phyloP scores from a whole-genome alignment of 2,888 invertebrate species.

The Syrphus vitripennis region DNA sequence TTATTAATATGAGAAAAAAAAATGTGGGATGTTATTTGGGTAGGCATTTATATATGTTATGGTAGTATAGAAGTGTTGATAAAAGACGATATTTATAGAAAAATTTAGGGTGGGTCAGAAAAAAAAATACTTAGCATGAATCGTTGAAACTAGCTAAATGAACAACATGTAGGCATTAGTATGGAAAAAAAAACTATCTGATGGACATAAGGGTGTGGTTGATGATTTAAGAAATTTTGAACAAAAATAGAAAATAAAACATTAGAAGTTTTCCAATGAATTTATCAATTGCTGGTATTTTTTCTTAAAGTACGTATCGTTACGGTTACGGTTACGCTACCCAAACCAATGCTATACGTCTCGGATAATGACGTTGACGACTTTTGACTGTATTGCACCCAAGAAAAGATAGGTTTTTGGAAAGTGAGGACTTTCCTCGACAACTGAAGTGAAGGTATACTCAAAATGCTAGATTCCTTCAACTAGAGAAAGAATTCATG shows the following conservation, averaged over 20 bases:
- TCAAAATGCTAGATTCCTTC: too few species aligned
- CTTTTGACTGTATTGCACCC: too few species aligned
- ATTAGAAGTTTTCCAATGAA: not conserved
- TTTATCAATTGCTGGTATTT: not conserved
- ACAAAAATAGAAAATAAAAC: not conserved
- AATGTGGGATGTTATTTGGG: not conserved
- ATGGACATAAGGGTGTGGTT: not conserved
- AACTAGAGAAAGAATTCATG: too few species aligned
- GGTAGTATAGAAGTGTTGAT: not conserved
- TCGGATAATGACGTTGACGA: too few species aligned
- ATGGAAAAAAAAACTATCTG: not conserved
- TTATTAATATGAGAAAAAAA: conserved; percentile 46
- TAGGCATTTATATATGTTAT: not conserved
- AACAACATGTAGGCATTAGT: too few species aligned
- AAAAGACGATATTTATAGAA: not conserved
- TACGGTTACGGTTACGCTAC: too few species aligned
- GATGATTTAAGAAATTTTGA: not conserved
- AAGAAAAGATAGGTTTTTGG: too few species aligned
- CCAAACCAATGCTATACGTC: too few species aligned
- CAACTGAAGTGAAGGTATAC: too few species aligned
- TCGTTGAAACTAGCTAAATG: not conserved
- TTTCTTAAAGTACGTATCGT: too few species aligned
- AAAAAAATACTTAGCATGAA: not conserved
- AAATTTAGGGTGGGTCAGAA: not conserved
- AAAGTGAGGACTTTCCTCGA: too few species aligned